phyloP scores from a whole-genome alignment of 2,888 invertebrate species.

The Pterostichus madidus region DNA sequence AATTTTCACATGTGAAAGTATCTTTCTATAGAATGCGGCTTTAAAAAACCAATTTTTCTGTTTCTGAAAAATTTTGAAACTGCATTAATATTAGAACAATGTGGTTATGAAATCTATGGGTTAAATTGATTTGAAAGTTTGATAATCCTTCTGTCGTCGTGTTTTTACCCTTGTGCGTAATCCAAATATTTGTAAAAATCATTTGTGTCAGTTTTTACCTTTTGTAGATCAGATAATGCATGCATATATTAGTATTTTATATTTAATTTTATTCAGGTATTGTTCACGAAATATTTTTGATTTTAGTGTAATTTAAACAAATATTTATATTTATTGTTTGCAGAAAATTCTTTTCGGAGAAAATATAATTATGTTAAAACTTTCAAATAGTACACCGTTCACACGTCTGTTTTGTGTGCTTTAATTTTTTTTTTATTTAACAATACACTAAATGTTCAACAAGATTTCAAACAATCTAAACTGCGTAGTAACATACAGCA shows the following conservation, averaged over 20 bases:
- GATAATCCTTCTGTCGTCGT: constrained; percentile 44
- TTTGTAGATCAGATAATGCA: constrained; percentile 50
- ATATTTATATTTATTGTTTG: too few relatives aligned
- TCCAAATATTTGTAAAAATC: constrained; percentile 36
- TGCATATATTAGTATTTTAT: constrained; percentile 33
- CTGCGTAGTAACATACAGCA: too few relatives aligned
- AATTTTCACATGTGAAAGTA: constrained; percentile 4
- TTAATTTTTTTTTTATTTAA: too few relatives aligned
- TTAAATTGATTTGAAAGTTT: constrained; percentile 40
- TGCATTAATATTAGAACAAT: constrained; percentile 45
- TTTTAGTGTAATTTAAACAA: not conserved
- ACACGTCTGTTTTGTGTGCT: too few relatives aligned
- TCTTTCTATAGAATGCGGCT: constrained; percentile 44
- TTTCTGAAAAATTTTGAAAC: not conserved
- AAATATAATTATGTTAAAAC: too few relatives aligned
- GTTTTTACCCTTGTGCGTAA: constrained; percentile 24
- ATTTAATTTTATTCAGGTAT: constrained; percentile 20
- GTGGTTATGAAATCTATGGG: constrained; percentile 7
- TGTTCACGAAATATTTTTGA: not conserved
- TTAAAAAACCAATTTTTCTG: constrained; percentile 16
- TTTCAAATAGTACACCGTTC: too few relatives aligned
- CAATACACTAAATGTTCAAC: too few relatives aligned
- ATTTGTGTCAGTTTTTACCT: constrained; percentile 39
- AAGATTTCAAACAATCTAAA: too few relatives aligned
- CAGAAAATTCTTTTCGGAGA: too few relatives aligned